Percentiles rank a stretch among this genome's conserved stretches.
Evolutionary conservation across 2,113 vertebrate species (phyloP).

Genomic region (Taxidea taxus): DNA sequence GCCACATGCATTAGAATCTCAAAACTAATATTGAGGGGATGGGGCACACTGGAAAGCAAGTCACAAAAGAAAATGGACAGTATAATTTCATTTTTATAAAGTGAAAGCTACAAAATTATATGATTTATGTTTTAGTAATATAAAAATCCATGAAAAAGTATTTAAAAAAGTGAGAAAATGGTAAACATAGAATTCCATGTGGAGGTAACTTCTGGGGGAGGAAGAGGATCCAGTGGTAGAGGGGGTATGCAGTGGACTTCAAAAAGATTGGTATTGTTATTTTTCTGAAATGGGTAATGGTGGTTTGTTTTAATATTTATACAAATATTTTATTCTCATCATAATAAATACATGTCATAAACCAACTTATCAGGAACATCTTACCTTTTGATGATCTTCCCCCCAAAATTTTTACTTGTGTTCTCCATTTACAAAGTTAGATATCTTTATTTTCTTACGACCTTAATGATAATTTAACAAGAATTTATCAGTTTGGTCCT

Average conservation of each 20-base stretch:
- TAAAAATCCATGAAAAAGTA: neutral
- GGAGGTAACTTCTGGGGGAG: neutral
- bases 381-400: neutral
- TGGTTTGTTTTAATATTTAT: neutral
- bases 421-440: neutral
- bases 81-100: neutral
- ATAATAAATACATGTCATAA: neutral
- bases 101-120: neutral
- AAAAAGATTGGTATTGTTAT: neutral
- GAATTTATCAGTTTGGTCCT: neutral
- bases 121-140: neutral
- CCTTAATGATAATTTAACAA: neutral
- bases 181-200: neutral
- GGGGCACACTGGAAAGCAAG: neutral
- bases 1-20: neutral
- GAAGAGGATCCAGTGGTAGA: neutral
- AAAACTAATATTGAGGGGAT: neutral
- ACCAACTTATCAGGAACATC: neutral
- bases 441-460: neutral
- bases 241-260: neutral
- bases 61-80: neutral
- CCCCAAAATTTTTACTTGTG: neutral
- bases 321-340: neutral
- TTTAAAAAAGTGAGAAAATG: neutral
- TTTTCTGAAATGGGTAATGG: neutral